Evolutionary conservation across 2,797 vertebrate genomes (phyloP).

Genomic region (Falco berigora): DNA sequence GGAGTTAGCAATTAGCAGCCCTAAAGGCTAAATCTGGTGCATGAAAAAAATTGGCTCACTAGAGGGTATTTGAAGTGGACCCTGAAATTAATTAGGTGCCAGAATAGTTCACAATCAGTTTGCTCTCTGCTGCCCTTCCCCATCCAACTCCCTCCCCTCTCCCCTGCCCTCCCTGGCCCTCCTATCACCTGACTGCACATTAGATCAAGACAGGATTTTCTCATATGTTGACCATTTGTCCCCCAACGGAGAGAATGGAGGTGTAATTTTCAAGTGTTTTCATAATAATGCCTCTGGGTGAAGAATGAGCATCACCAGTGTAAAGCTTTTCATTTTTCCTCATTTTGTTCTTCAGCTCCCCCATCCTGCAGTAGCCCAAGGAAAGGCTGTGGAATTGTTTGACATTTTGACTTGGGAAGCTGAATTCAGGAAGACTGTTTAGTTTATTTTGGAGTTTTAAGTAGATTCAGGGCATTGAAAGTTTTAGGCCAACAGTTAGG

Average conservation of each 20-base stretch:
- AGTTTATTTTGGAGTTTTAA: neutral
- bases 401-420: neutral
- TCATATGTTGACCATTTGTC: neutral
- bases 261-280: neutral
- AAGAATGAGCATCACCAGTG: neutral
- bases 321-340: neutral
- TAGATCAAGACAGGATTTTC: neutral
- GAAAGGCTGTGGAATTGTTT: neutral
- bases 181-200: neutral
- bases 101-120: neutral
- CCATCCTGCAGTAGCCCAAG: neutral
- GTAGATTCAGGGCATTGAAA: neutral
- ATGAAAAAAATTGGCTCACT: neutral
- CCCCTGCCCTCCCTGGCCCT: neutral
- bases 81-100: neutral
- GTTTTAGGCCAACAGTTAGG: neutral
- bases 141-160: neutral
- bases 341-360: neutral
- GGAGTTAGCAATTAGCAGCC: neutral
- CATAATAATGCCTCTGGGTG: neutral
- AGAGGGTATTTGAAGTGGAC: neutral
- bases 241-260: neutral
- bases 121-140: neutral
- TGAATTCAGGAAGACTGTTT: neutral
- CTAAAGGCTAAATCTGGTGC: neutral